Conservation (phyloP, 2,797 vertebrate genomes). For the Apogon talboti region DNA sequence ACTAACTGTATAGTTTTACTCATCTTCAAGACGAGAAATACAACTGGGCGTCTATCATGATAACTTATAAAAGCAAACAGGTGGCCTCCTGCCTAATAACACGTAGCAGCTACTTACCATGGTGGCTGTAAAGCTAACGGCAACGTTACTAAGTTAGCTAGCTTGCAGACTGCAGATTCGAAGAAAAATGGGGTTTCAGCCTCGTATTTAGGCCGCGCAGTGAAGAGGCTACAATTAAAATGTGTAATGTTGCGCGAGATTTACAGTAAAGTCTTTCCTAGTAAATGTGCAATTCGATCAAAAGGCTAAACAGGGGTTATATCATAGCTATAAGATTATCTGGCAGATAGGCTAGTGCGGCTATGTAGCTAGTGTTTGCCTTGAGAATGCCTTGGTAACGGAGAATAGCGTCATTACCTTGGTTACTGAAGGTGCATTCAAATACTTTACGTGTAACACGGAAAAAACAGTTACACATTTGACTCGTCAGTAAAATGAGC, state of each 20-base stretch:
- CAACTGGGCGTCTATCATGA: background rate
- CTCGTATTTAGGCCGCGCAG: slow-evolving; percentile 28
- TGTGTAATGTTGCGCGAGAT: background rate
- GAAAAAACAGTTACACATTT: background rate
- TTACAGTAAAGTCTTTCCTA: background rate
- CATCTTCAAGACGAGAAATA: background rate
- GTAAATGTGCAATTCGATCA: background rate
- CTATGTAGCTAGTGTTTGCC: slow-evolving; percentile 71
- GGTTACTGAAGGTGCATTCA: slow-evolving; percentile 78
- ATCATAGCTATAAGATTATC: slow-evolving; percentile 64
- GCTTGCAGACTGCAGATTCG: slow-evolving; percentile 35
- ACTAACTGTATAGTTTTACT: background rate
- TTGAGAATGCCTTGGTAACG: slow-evolving; percentile 72
- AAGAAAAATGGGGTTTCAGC: slow-evolving; percentile 25
- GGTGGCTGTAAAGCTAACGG: slow-evolving; percentile 63
- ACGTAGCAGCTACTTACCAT: slow-evolving; percentile 75
- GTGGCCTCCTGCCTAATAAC: background rate
- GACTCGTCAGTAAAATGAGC: no score
- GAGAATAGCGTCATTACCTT: slow-evolving; percentile 79
- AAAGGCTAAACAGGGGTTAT: slow-evolving; percentile 19
- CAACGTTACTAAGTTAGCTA: slow-evolving; percentile 47
- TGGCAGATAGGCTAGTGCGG: slow-evolving; percentile 63
- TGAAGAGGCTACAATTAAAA: slow-evolving; percentile 8
- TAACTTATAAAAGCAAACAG: slow-evolving; percentile 29
- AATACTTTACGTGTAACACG: slow-evolving; percentile 23